phyloP scores from a whole-genome alignment of 1,140 invertebrate species.

The Phocides pigmalion region DNA sequence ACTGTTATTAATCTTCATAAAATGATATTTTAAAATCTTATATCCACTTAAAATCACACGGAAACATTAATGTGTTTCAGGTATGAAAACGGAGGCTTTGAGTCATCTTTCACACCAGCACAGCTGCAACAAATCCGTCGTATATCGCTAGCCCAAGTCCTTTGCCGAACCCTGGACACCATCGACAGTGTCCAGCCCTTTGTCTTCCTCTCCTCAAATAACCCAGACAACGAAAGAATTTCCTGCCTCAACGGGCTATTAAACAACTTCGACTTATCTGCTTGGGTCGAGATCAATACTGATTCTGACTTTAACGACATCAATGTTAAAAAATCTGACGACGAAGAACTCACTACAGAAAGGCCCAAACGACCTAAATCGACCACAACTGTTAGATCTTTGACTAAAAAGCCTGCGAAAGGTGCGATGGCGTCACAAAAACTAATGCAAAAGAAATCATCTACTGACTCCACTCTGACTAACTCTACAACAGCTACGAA shows the following conservation, averaged over 20 bases:
- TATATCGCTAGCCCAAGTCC: conserved; percentile 91
- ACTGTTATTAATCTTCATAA: no score
- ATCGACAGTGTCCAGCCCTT: conserved; percentile 90
- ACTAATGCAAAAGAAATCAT: conserved; percentile 48
- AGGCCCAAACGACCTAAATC: conserved; percentile 53
- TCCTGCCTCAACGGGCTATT: conserved; percentile 88
- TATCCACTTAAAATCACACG: no score
- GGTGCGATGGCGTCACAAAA: conserved; percentile 20
- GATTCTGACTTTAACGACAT: conserved; percentile 67
- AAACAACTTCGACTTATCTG: conserved; percentile 88
- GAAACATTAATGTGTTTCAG: conserved; percentile 50
- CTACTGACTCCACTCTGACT: conserved; percentile 18
- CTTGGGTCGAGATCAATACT: conserved; percentile 83
- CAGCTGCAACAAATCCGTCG: conserved; percentile 94
- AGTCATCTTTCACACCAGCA: conserved; percentile 90
- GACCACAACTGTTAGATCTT: conserved; percentile 36
- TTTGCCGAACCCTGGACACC: conserved; percentile 93
- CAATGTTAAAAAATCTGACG: conserved; percentile 63
- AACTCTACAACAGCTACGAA: conserved; percentile 44
- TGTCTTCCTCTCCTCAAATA: conserved; percentile 89
- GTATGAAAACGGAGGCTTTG: conserved; percentile 91
- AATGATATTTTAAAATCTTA: no score
- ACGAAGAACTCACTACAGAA: conserved; percentile 47
- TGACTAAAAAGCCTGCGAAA: conserved; percentile 48
- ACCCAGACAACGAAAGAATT: conserved; percentile 86